These are phyloP conservation scores for Carollia perspicillata DNA, from an alignment of 2,113 vertebrate species.

Conservation along the genomic window DNA sequence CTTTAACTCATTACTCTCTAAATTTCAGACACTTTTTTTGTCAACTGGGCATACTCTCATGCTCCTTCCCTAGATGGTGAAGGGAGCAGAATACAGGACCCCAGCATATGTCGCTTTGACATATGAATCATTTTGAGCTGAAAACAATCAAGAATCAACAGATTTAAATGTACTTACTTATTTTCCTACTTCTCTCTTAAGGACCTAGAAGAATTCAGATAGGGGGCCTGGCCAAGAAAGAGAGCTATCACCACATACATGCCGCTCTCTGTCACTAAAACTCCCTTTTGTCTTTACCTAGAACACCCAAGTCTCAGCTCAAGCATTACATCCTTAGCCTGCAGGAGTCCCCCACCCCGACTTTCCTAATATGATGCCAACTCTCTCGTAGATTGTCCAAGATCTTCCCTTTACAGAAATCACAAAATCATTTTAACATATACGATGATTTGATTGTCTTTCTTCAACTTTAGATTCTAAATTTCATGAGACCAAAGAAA, in stretches of 20 bases:
- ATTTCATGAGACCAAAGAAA: background rate
- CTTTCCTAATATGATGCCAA: background rate
- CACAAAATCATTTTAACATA: background rate
- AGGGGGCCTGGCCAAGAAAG: background rate
- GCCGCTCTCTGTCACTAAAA: background rate
- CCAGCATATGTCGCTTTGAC: background rate
- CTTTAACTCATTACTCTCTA: background rate
- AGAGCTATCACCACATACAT: background rate
- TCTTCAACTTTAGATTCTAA: background rate
- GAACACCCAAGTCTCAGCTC: background rate
- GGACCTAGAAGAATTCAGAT: background rate
- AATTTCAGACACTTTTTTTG: background rate
- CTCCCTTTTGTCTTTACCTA: background rate
- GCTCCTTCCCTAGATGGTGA: background rate
- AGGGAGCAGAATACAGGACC: background rate
- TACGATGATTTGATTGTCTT: background rate
- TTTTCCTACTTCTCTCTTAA: background rate
- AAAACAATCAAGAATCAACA: background rate
- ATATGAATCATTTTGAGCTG: background rate
- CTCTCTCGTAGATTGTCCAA: background rate
- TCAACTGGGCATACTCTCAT: background rate
- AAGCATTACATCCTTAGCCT: background rate
- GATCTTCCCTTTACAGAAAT: background rate
- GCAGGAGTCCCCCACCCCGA: background rate
- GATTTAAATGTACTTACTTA: background rate